Base-by-base conservation (phyloP, 2,797 vertebrate species). In the Monodelphis domestica region DNA sequence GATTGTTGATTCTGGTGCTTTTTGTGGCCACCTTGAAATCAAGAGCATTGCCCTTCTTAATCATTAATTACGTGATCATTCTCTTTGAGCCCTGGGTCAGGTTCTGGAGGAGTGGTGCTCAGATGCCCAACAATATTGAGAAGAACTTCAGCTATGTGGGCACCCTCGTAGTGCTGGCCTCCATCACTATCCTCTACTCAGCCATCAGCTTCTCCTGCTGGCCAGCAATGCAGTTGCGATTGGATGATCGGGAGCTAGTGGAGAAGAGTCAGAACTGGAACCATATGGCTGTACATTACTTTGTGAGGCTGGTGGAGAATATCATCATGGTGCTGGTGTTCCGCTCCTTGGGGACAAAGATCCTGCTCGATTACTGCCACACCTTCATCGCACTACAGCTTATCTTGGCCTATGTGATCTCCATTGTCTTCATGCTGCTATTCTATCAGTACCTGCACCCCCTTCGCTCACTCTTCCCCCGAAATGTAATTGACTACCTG, bases 141-240 rank as follows among this genome's bases (percentile, higher is more conserved):
- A 99, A 99, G 95, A 99, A 99, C 98, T 99, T 99, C 95, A 99
- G 99, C 12, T 98, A 98, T 89, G 94, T 99, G 91, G 99, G 99
- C 97, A 99, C 99, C 0, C 96, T 98, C 0, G 98, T 99, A 88
- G 99, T 99, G 93, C 98, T 99, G 91, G 98, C 98, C 14, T 98
- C 99, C 96, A 98, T 99, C 96, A 99, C 99, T 0, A 93, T 99
- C 33, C 99, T 99, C 78, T 99, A 99, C 0, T 99, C 99, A 89
- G 99, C 99, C 98, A 99, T 99, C 98, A 99, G 99, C 96, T 94
- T 99, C 97, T 99, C 99, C 98, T 99, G 99, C 98, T 99, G 99
- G 99, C 99, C 99, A 0, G 99, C 99, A 0, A 99, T 99, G 97
- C 99, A 99, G 98, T 98, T 99, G 93, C 99, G 99, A 96, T 97